Evolutionary conservation across 2,797 vertebrate species (phyloP), one percentile per base, ranked within the genome.

Genomic region (Lepus townsendii): DNA sequence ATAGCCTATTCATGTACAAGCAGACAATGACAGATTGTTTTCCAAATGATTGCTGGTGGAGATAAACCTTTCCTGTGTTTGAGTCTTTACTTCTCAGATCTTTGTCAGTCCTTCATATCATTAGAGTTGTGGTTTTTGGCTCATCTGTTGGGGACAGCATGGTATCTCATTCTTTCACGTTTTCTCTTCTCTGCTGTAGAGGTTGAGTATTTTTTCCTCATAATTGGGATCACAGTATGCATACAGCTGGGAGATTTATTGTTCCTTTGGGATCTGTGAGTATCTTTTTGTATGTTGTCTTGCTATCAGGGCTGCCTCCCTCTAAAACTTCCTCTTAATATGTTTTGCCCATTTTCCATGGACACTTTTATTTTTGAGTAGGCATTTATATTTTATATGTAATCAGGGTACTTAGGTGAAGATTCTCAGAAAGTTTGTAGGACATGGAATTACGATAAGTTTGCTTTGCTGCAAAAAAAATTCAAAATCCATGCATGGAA

Each of bases 311-410:
- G 38, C 66, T 88, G 10, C 19, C 10, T 47, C 57, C 50, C 54
- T 92, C 35, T 69, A 19, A 73, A 89, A 52, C 80, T 52, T 54
- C 63, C 60, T 83, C 20, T 62, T 77, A 42, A 17, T 54, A 52
- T 63, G 26, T 76, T 66, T 92, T 76, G 22, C 9, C 14, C 24
- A 38, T 47, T 82, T 86, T 32, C 35, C 57, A 54, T 14, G 77
- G 54, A 62, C 13, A 35, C 27, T 95, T 90, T 71, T 77, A 77
- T 83, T 76, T 57, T 47, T 95, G 79, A 91, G 60, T 50, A 16
- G 24, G 12, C 42, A 47, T 93, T 65, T 47, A 72, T 72, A 68
- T 68, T 5, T 65, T 57, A 60, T 60, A 54, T 47, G 42, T 32
- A 72, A 63, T 78, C 27, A 62, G 12, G 7, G 20, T 63, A 32